phyloP scores from a whole-genome alignment of 2,113 vertebrate species.

The Microcebus jonahi region DNA sequence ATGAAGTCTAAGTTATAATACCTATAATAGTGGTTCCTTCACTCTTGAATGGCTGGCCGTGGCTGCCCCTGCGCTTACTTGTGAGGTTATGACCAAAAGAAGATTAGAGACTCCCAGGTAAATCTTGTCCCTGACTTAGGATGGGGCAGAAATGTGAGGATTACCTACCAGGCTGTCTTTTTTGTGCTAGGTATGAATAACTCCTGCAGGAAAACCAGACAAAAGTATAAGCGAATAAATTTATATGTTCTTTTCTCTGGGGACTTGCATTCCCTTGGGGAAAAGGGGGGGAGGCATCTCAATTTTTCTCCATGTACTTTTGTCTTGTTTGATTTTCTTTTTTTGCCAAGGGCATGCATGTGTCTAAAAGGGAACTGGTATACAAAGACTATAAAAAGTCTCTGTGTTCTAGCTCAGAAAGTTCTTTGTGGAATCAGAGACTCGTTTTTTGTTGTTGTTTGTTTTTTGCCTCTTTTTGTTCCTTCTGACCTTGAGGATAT shows the following conservation, averaged over 20 bases:
- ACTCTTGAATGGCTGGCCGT: background rate
- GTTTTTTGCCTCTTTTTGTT: background rate
- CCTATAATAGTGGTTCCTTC: background rate
- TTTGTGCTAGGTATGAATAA: background rate
- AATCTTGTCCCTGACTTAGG: conserved; percentile 3
- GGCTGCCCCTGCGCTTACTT: background rate
- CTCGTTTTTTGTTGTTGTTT: conserved; percentile 9
- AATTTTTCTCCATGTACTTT: background rate
- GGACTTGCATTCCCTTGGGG: background rate
- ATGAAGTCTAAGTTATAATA: background rate
- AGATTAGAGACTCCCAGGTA: background rate
- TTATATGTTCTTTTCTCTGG: background rate
- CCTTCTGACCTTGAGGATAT: background rate
- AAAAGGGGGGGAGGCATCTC: background rate
- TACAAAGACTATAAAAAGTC: background rate
- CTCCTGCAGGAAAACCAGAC: background rate
- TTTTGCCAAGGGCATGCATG: background rate
- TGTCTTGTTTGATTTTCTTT: conserved; percentile 21
- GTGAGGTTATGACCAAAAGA: background rate
- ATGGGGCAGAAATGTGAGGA: background rate
- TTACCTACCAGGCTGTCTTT: background rate
- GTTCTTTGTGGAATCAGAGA: conserved; percentile 8
- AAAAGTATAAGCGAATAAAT: background rate
- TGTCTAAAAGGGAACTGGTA: background rate
- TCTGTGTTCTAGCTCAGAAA: background rate